Percentiles rank a stretch among this genome's conserved stretches.
Evolutionary conservation across 2,888 invertebrate species (phyloP).

Genomic region (Eupithecia dodoneata): DNA sequence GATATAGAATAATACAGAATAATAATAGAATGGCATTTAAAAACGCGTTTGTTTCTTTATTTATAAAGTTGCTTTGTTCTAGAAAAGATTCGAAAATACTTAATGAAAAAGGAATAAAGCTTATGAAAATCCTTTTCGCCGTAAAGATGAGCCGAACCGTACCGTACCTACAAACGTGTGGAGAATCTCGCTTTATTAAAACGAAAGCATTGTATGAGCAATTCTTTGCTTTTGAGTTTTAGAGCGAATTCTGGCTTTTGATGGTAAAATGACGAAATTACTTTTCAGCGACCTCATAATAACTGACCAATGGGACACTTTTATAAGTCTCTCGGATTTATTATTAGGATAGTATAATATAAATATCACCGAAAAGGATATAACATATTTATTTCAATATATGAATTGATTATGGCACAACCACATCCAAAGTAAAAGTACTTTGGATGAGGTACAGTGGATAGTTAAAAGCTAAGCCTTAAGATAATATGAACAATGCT

Average conservation of each 20-base stretch:
- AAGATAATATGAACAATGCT: background rate
- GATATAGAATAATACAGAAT: background rate
- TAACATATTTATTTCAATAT: background rate
- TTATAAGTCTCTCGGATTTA: background rate
- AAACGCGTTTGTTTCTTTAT: background rate
- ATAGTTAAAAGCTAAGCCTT: background rate
- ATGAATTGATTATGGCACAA: background rate
- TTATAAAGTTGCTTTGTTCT: background rate
- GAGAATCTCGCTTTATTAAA: constrained; percentile 19
- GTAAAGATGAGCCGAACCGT: constrained; percentile 28
- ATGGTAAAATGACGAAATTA: constrained; percentile 22
- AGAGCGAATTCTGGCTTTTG: constrained; percentile 12
- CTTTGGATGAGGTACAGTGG: background rate
- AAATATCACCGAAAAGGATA: background rate
- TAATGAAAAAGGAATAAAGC: constrained; percentile 20
- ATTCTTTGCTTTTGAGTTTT: constrained; percentile 16
- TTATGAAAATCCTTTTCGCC: constrained; percentile 26
- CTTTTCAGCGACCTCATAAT: constrained; percentile 22
- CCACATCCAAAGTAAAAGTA: background rate
- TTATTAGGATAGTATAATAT: background rate
- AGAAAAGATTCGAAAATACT: constrained; percentile 5
- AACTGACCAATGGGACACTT: background rate
- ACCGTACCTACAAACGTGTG: constrained; percentile 19
- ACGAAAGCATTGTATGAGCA: constrained; percentile 16
- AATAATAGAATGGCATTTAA: background rate